Conservation (phyloP, 2,888 invertebrate species). For the Oxyscelio sp. region DNA sequence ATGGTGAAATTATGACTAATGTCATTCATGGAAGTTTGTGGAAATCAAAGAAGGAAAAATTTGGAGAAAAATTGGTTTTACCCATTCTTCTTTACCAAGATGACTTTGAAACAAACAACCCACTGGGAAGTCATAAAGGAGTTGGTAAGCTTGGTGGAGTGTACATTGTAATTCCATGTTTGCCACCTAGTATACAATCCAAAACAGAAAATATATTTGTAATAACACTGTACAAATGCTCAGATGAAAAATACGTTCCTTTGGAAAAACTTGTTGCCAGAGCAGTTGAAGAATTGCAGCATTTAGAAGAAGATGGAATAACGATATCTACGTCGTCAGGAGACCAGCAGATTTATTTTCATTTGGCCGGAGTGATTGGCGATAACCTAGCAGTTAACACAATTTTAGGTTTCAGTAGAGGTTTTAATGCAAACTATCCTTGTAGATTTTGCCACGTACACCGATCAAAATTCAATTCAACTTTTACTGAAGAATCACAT, state of each 20-base stretch:
- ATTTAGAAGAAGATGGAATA: slow-evolving; percentile 19
- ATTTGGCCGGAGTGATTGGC: slow-evolving; percentile 48
- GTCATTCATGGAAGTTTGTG: slow-evolving; percentile 57
- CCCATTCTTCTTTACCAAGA: slow-evolving; percentile 53
- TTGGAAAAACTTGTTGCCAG: slow-evolving; percentile 14
- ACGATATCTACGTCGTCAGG: neutral
- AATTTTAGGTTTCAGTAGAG: slow-evolving; percentile 47
- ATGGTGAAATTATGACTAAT: slow-evolving; percentile 42
- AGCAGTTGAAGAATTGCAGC: slow-evolving; percentile 6
- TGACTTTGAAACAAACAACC: slow-evolving; percentile 15
- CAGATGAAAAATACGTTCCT: slow-evolving; percentile 24
- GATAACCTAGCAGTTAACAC: slow-evolving; percentile 54
- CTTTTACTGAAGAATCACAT: slow-evolving; percentile 1
- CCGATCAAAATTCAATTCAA: neutral
- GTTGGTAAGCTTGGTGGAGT: slow-evolving; percentile 15
- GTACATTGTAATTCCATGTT: slow-evolving; percentile 7
- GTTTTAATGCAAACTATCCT: slow-evolving; percentile 46
- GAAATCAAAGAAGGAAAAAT: slow-evolving; percentile 39
- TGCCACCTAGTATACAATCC: slow-evolving; percentile 30
- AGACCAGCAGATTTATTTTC: slow-evolving; percentile 29
- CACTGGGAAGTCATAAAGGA: slow-evolving; percentile 15
- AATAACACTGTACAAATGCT: slow-evolving; percentile 48
- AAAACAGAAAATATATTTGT: slow-evolving; percentile 64
- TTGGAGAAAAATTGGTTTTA: slow-evolving; percentile 39
- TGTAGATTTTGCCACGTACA: slow-evolving; percentile 50